Percentiles rank a stretch among this genome's conserved stretches.
phyloP scores from a whole-genome alignment of 2,113 vertebrate genomes.

The Xiphophorus hellerii region DNA sequence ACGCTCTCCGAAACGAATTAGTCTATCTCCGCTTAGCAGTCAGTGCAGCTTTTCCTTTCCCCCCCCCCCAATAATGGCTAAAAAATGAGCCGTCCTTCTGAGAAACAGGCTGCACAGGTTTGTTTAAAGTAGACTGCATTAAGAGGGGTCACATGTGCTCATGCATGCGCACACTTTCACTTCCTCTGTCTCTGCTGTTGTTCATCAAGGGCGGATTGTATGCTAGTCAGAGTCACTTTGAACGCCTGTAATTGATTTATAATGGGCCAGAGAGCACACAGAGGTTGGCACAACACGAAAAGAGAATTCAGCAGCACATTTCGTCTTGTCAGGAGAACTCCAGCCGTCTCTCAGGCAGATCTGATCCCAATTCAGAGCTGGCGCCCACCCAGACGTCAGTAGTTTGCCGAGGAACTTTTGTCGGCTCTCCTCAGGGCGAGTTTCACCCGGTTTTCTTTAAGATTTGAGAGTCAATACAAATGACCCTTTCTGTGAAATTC shows the following conservation, averaged over 20 bases:
- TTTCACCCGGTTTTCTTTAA: constrained; percentile 35
- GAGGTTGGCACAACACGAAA: constrained; percentile 44
- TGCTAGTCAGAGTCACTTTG: constrained; percentile 42
- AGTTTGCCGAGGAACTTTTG: constrained; percentile 41
- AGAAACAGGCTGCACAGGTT: constrained; percentile 51
- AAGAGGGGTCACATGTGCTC: constrained; percentile 22
- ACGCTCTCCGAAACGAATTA: constrained; percentile 72
- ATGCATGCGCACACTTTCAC: constrained; percentile 12
- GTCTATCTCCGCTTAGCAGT: constrained; percentile 57
- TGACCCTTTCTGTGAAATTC: constrained; percentile 77
- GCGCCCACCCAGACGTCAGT: constrained; percentile 52
- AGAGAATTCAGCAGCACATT: constrained; percentile 41
- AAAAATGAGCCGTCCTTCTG: constrained; percentile 43
- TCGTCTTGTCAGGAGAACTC: constrained; percentile 44
- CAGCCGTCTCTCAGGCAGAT: constrained; percentile 58
- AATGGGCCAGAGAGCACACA: constrained; percentile 10
- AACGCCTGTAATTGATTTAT: constrained; percentile 55
- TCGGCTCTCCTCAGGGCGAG: constrained; percentile 44
- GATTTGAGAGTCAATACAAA: constrained; percentile 68
- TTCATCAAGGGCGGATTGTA: constrained; percentile 26
- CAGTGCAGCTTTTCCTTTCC: constrained; percentile 28
- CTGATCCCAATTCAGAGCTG: constrained; percentile 54
- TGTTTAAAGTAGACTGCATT: constrained; percentile 73
- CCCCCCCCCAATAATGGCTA: constrained; percentile 31
- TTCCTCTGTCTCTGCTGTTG: constrained; percentile 42